These are phyloP conservation scores for Periophthalmodon schlosseri DNA, from an alignment of 2,113 vertebrate species.

Conservation along the genomic window DNA sequence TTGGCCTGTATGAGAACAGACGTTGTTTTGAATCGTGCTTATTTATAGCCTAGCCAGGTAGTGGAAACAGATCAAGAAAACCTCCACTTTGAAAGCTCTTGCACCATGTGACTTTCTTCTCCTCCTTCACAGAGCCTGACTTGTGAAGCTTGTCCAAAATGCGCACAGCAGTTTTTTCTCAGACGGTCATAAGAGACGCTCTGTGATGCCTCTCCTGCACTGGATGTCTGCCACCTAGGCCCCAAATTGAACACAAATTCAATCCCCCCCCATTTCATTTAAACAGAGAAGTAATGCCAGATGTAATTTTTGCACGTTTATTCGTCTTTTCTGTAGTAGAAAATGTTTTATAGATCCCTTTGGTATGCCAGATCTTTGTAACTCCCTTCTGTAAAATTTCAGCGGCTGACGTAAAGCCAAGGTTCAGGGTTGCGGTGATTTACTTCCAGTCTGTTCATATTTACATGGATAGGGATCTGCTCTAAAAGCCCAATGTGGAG, in stretches of 20 bases:
- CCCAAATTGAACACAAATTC: constrained; percentile 42
- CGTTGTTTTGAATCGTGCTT: constrained; percentile 28
- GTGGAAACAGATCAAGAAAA: constrained; percentile 35
- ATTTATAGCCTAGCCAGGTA: constrained; percentile 45
- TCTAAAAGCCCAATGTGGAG: neutral
- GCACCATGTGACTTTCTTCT: constrained; percentile 28
- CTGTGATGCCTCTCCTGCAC: constrained; percentile 27
- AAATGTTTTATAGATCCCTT: constrained; percentile 1
- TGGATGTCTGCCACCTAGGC: constrained; percentile 22
- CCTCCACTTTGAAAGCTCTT: constrained; percentile 42
- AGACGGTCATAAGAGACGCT: constrained; percentile 19
- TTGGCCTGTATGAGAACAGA: constrained; percentile 14
- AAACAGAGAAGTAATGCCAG: constrained; percentile 16
- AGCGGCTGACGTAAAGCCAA: constrained; percentile 11
- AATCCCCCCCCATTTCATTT: constrained; percentile 29
- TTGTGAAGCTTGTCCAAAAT: constrained; percentile 19
- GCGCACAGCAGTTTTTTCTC: constrained; percentile 5
- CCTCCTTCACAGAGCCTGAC: constrained; percentile 16
- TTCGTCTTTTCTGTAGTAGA: constrained; percentile 1
- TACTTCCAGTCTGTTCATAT: constrained; percentile 25
- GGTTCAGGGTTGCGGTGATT: constrained; percentile 25
- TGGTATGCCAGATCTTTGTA: constrained; percentile 4
- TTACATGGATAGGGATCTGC: constrained; percentile 22
- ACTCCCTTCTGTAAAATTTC: constrained; percentile 12
- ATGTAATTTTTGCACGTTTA: constrained; percentile 10